Conservation (phyloP, 2,888 invertebrate species). For the Hydrotaea cyrtoneurina region DNA sequence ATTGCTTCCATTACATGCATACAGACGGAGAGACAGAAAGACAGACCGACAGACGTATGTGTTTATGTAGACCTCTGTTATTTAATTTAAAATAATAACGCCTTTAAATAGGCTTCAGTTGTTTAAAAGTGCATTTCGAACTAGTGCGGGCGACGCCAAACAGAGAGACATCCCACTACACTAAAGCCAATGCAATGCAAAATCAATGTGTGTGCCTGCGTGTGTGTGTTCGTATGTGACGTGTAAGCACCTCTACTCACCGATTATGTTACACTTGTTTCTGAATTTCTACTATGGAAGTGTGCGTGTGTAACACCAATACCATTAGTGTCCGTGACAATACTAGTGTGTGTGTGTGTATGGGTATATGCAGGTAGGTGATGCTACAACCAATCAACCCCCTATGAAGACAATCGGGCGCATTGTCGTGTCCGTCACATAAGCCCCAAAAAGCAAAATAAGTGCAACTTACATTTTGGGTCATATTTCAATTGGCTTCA, state of each 20-base stretch:
- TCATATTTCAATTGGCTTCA: conserved; percentile 76
- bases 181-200: conserved; percentile 36
- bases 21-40: not conserved
- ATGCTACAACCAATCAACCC: conserved; percentile 22
- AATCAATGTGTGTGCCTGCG: not conserved
- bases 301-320: conserved; percentile 9
- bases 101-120: conserved; percentile 69
- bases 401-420: not conserved
- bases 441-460: conserved; percentile 46
- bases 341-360: not conserved
- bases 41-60: not conserved
- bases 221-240: not conserved
- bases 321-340: not conserved
- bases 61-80: conserved; percentile 57
- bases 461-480: conserved; percentile 73
- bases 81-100: conserved; percentile 75
- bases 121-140: conserved; percentile 57
- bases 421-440: not conserved
- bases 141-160: not conserved
- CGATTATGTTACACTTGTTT: conserved; percentile 57
- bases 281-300: not conserved
- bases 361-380: conserved; percentile 10
- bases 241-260: not conserved
- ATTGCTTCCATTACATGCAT: conserved; percentile 55
- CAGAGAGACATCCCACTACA: not conserved